Conservation (phyloP, 2,797 vertebrate species). For the Notolepis coatsorum region DNA sequence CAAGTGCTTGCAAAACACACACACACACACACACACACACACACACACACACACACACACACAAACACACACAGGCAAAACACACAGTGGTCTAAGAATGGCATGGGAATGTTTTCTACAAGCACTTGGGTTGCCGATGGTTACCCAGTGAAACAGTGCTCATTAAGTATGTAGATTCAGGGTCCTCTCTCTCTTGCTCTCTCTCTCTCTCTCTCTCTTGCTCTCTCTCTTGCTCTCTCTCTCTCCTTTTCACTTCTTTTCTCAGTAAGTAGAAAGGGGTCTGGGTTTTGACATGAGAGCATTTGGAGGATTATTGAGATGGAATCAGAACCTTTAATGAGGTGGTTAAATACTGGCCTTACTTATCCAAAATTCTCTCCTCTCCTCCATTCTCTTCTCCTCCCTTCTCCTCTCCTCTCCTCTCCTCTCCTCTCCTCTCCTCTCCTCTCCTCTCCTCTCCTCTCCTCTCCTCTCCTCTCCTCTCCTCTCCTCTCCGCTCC, state of each 20-base stretch:
- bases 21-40: slow-evolving; percentile 7
- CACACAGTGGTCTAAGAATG: slow-evolving; percentile 32
- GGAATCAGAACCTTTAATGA: slow-evolving; percentile 47
- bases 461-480: background rate
- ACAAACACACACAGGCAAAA: slow-evolving; percentile 25
- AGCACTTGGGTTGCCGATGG: slow-evolving; percentile 59
- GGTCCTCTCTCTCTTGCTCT: background rate
- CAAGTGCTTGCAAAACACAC: slow-evolving; percentile 21
- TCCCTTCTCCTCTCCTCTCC: background rate
- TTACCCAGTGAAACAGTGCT: slow-evolving; percentile 58
- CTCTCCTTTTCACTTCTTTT: background rate
- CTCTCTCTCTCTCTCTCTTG: slow-evolving; percentile 4
- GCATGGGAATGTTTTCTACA: slow-evolving; percentile 60
- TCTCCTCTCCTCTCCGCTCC: background rate
- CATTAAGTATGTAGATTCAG: slow-evolving; percentile 67
- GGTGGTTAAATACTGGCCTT: slow-evolving; percentile 47
- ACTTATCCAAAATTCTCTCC: too few relatives aligned
- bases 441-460: background rate
- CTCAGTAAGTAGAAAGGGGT: background rate
- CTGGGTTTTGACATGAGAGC: slow-evolving; percentile 44
- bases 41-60: slow-evolving; percentile 25
- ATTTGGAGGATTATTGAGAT: slow-evolving; percentile 55
- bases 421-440: background rate
- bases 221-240: slow-evolving; percentile 26
- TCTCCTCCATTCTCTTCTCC: background rate